These are phyloP conservation scores for Nibea coibor DNA, from an alignment of 2,113 vertebrate species.

Conservation along the genomic window DNA sequence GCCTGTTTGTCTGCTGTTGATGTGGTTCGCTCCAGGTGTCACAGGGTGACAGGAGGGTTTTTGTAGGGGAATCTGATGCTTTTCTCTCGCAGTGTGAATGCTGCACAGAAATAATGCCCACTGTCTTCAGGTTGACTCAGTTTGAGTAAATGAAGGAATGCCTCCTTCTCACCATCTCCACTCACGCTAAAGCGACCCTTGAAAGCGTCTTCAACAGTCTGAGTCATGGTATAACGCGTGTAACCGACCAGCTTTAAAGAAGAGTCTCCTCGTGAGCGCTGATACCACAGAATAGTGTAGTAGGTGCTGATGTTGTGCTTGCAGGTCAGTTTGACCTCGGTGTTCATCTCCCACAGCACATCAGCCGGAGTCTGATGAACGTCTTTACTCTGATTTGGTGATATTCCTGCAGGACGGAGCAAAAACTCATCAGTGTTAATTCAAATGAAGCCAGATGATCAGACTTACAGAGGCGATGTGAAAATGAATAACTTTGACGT, in stretches of 20 bases:
- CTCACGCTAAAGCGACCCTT: conserved; percentile 24
- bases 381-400: not conserved
- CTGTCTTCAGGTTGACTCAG: conserved; percentile 38
- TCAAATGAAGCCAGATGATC: not conserved
- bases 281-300: conserved; percentile 60
- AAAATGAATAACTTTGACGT: not conserved
- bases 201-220: conserved; percentile 16
- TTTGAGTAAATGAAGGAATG: conserved; percentile 41
- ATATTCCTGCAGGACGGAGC: conserved; percentile 19
- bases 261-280: conserved; percentile 9
- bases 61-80: not conserved
- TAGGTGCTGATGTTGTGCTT: conserved; percentile 31
- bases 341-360: not conserved
- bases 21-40: conserved; percentile 21
- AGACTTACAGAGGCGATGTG: not conserved
- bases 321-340: conserved; percentile 39
- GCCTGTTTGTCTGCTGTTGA: not conserved
- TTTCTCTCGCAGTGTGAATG: conserved; percentile 1
- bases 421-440: not conserved
- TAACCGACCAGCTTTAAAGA: conserved; percentile 40
- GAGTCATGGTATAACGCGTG: conserved; percentile 5
- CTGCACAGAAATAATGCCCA: conserved; percentile 51
- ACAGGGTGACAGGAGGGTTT: conserved; percentile 11
- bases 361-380: conserved; percentile 35
- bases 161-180: conserved; percentile 40